Evolutionary conservation across 1,140 invertebrate species (phyloP).

Genomic region (Palaemon carinicauda): DNA sequence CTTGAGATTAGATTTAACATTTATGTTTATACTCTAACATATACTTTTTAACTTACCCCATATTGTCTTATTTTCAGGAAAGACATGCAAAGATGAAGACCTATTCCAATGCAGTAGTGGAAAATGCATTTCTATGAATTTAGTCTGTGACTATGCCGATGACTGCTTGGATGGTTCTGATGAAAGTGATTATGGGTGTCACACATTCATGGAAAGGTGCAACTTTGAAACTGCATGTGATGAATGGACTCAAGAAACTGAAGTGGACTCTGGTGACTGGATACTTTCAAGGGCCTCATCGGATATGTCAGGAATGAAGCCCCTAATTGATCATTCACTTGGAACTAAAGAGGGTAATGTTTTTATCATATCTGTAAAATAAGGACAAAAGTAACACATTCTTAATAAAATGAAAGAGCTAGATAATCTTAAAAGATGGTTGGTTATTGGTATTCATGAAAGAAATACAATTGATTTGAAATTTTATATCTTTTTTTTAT

Average conservation of each 20-base stretch:
- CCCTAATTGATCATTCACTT: neutral
- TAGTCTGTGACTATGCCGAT: conserved; percentile 31
- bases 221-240: conserved; percentile 31
- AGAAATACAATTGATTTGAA: too few relatives aligned
- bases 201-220: neutral
- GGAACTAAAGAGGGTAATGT: neutral
- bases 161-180: conserved; percentile 40
- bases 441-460: too few relatives aligned
- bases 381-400: neutral
- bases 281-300: conserved; percentile 10
- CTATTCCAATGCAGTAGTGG: neutral
- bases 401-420: neutral
- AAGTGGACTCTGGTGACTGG: conserved; percentile 25
- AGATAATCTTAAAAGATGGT: too few relatives aligned
- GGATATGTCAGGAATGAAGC: conserved; percentile 9
- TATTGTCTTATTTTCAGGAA: neutral
- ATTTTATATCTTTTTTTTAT: too few relatives aligned
- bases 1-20: too few relatives aligned
- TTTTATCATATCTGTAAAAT: neutral
- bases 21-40: too few relatives aligned
- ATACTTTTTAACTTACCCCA: neutral
- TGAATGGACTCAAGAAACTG: conserved; percentile 21
- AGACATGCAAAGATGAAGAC: conserved; percentile 9
- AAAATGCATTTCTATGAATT: neutral
- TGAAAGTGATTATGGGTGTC: neutral